Conservation (phyloP, 1,140 invertebrate species). For the Magallana ariakensis region DNA sequence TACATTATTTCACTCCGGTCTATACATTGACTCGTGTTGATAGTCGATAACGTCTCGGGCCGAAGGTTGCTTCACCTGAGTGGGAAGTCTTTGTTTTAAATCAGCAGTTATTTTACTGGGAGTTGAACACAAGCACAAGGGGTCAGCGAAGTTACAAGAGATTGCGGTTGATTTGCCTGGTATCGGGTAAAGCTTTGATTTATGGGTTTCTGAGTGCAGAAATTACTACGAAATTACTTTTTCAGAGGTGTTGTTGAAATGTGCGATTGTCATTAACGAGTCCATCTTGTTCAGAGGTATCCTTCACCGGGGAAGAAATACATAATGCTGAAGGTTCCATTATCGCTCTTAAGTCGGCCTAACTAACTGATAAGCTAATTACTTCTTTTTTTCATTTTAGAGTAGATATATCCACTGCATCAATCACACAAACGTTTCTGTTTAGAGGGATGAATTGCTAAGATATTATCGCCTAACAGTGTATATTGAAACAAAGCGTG, state of each 20-base stretch:
- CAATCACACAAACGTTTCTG: not conserved
- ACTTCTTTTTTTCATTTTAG: not conserved
- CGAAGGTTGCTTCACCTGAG: not conserved
- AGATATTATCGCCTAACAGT: conserved; percentile 14
- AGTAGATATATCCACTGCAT: conserved; percentile 4
- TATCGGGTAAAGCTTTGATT: conserved; percentile 14
- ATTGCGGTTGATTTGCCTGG: conserved; percentile 1
- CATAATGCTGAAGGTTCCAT: not conserved
- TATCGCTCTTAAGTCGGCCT: not conserved
- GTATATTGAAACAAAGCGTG: not conserved
- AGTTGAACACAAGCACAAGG: not conserved
- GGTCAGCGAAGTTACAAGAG: conserved; percentile 16
- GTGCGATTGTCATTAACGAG: not conserved
- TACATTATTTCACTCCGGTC: not conserved
- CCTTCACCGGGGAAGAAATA: not conserved
- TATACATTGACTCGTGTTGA: not conserved
- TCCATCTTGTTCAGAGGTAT: not conserved
- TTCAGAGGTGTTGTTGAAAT: not conserved
- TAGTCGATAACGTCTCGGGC: not conserved
- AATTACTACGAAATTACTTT: conserved; percentile 19
- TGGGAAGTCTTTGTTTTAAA: not conserved
- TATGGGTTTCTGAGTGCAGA: conserved; percentile 17
- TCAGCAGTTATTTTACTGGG: conserved; percentile 17
- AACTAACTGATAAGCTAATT: not conserved
- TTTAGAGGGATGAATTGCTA: not conserved